Conservation (phyloP, 1,140 invertebrate species). For the Lerema accius region DNA sequence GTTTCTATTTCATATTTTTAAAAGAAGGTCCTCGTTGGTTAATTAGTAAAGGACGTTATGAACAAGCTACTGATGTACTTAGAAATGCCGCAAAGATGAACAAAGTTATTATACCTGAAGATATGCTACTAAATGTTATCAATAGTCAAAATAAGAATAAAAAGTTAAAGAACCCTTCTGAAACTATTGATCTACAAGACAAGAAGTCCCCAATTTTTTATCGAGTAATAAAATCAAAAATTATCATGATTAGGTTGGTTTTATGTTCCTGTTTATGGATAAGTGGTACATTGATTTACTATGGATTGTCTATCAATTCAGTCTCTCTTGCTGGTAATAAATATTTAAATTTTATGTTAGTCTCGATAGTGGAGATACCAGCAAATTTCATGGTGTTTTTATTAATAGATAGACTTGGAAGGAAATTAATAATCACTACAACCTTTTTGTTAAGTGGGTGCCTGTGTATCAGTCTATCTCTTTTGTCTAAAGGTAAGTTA, state of each 20-base stretch:
- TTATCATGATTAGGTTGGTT: conserved; percentile 52
- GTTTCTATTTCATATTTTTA: conserved; percentile 84
- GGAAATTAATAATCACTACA: conserved; percentile 58
- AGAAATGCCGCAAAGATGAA: conserved; percentile 87
- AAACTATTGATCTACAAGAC: not conserved
- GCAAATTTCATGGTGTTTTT: conserved; percentile 72
- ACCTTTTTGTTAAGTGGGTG: conserved; percentile 58
- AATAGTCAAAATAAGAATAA: no score
- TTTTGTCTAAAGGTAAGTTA: conserved; percentile 61
- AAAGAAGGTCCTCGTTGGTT: conserved; percentile 90
- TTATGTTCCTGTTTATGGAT: conserved; percentile 63
- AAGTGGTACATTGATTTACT: conserved; percentile 84
- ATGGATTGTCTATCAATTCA: conserved; percentile 86
- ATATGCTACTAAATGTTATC: conserved; percentile 46
- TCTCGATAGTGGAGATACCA: conserved; percentile 83
- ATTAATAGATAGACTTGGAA: conserved; percentile 60
- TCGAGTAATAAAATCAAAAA: conserved; percentile 53
- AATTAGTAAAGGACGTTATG: conserved; percentile 82
- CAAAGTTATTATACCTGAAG: conserved; percentile 82
- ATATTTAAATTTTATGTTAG: conserved; percentile 83
- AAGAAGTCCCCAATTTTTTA: conserved; percentile 36
- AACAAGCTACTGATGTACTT: conserved; percentile 83
- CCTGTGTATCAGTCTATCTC: conserved; percentile 60
- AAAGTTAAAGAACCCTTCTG: no score
- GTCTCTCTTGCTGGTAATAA: conserved; percentile 86